Percentiles rank a stretch among this genome's conserved stretches.
These are phyloP conservation scores for Pseudochromis fuscus DNA, from an alignment of 2,797 vertebrate genomes.

Conservation along the genomic window DNA sequence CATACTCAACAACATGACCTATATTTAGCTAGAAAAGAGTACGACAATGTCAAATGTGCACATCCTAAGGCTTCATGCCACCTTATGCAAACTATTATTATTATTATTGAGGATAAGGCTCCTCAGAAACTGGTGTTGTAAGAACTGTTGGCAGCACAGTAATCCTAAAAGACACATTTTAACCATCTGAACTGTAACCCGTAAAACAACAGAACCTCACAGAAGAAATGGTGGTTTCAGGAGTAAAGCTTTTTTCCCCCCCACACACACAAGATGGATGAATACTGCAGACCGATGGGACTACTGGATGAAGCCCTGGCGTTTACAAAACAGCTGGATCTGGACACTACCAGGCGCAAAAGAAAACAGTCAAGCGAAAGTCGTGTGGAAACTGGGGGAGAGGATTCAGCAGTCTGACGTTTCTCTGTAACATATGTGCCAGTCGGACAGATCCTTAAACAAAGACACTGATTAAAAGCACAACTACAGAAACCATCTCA, in stretches of 20 bases:
- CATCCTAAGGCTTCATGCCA: no score
- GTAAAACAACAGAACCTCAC: conserved; percentile 11
- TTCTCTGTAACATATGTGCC: neutral
- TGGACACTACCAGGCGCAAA: neutral
- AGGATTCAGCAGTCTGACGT: neutral
- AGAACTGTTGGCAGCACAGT: conserved; percentile 20
- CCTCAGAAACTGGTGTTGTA: conserved; percentile 19
- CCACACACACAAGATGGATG: conserved; percentile 34
- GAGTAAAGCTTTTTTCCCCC: neutral
- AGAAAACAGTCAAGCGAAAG: neutral
- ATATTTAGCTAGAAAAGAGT: no score
- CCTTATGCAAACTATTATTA: conserved; percentile 17
- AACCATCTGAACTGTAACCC: conserved; percentile 27
- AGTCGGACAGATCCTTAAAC: conserved; percentile 4
- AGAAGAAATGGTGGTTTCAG: neutral
- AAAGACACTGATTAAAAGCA: no score
- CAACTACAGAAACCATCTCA: neutral
- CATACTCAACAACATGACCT: no score
- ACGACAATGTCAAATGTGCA: no score
- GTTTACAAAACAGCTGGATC: conserved; percentile 30
- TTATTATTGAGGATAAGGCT: neutral
- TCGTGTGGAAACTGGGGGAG: conserved; percentile 1
- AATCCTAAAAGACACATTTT: conserved; percentile 28
- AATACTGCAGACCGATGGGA: conserved; percentile 8
- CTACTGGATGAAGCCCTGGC: conserved; percentile 9